A percentile compares a stretch with the other conserved stretches of the same genome.
phyloP scores from a whole-genome alignment of 2,888 invertebrate genomes.

The Thumatha senex region DNA sequence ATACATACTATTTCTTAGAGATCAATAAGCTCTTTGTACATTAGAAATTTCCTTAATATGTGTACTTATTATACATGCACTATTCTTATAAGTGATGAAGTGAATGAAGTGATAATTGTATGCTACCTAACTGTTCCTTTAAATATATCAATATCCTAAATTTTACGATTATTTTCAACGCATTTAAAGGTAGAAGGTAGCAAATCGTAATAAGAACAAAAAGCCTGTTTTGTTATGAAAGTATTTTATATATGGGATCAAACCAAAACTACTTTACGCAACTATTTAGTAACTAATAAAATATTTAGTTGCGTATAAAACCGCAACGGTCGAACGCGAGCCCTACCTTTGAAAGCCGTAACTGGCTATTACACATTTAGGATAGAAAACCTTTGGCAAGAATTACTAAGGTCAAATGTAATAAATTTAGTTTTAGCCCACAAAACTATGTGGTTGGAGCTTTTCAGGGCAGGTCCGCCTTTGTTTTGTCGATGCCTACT shows the following conservation, averaged over 20 bases:
- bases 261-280: conserved; percentile 58
- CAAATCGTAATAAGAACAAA: conserved; percentile 13
- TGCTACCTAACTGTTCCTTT: no score
- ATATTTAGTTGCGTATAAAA: conserved; percentile 76
- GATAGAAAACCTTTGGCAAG: conserved; percentile 76
- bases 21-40: no score
- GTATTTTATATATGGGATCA: conserved; percentile 54
- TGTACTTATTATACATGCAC: no score
- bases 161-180: no score
- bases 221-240: conserved; percentile 35
- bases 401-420: conserved; percentile 81
- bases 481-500: conserved; percentile 80
- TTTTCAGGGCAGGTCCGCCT: conserved; percentile 69
- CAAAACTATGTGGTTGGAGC: conserved; percentile 78
- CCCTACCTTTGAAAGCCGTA: conserved; percentile 72
- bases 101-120: no score
- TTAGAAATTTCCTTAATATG: no score
- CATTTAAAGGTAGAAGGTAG: neutral
- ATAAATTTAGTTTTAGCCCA: conserved; percentile 81
- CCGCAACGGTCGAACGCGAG: conserved; percentile 63
- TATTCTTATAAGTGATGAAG: no score
- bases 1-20: no score
- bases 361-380: conserved; percentile 71
- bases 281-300: conserved; percentile 78
- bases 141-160: no score